Percentiles rank a stretch among this genome's conserved stretches.
These are phyloP conservation scores for Aleiodes testaceus DNA, from an alignment of 2,888 invertebrate species.

Conservation along the genomic window DNA sequence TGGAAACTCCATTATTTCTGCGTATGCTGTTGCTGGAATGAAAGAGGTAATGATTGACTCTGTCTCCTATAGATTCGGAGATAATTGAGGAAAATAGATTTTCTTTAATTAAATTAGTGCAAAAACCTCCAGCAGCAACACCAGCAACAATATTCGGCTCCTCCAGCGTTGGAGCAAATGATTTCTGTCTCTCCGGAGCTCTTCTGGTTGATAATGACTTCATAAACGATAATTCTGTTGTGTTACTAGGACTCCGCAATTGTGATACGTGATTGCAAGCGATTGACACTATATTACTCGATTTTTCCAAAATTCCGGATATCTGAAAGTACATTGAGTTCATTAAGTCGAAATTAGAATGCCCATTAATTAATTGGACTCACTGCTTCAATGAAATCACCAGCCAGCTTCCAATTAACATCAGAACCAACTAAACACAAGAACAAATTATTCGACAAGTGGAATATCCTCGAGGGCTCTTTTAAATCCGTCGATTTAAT, in stretches of 20 bases:
- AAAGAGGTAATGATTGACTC: no score
- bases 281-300: constrained; percentile 58
- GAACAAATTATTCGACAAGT: constrained; percentile 56
- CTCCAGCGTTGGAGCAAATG: constrained; percentile 55
- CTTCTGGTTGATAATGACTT: constrained; percentile 58
- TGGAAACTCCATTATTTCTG: constrained; percentile 61
- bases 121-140: constrained; percentile 67
- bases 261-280: constrained; percentile 62
- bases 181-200: constrained; percentile 50
- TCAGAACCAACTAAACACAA: constrained; percentile 59
- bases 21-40: constrained; percentile 64
- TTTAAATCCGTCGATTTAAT: constrained; percentile 57
- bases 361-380: constrained; percentile 35
- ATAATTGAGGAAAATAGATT: not conserved
- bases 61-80: not conserved
- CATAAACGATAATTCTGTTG: constrained; percentile 58
- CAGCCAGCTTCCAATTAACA: constrained; percentile 61
- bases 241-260: constrained; percentile 56
- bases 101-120: constrained; percentile 28
- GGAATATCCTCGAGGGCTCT: constrained; percentile 58
- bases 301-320: constrained; percentile 55
- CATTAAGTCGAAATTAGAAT: no score
- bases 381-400: constrained; percentile 62
- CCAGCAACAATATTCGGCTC: constrained; percentile 68
- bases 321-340: constrained; percentile 57